A percentile compares a stretch with the other conserved stretches of the same genome.
These are phyloP conservation scores for Trematocara nigrifrons DNA, from an alignment of 2,113 vertebrate species.

Conservation along the genomic window DNA sequence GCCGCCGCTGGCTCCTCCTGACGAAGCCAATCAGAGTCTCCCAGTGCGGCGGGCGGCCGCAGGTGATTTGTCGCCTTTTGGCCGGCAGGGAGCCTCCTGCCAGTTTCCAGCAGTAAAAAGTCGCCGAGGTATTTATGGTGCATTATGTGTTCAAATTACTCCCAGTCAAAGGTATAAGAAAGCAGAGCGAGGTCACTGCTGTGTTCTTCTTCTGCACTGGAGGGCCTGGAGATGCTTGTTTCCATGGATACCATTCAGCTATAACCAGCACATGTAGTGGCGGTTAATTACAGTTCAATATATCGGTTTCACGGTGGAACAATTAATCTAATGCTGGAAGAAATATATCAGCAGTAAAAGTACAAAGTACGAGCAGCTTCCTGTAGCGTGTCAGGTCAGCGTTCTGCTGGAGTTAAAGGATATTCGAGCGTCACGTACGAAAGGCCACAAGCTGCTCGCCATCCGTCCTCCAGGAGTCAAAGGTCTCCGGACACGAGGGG, in stretches of 20 bases:
- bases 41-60: background rate
- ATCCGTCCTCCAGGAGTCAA: background rate
- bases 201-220: background rate
- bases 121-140: background rate
- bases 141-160: background rate
- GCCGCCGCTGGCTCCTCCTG: background rate
- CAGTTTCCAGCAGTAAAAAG: background rate
- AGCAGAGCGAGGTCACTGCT: background rate
- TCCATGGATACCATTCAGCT: constrained; percentile 12
- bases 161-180: background rate
- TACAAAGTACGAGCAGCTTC: background rate
- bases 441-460: background rate
- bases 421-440: too few species aligned
- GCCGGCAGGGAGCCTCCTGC: background rate
- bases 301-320: background rate
- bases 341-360: background rate
- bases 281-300: background rate
- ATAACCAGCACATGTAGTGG: background rate
- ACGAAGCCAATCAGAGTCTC: background rate
- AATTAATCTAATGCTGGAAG: background rate
- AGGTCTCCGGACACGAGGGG: background rate
- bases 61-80: background rate
- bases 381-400: background rate
- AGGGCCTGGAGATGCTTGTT: background rate
- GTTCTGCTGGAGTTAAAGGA: background rate